These are phyloP conservation scores for Zoanthus gigantus DNA, from an alignment of 92 coral and sea anemone species.

Conservation along the genomic window DNA sequence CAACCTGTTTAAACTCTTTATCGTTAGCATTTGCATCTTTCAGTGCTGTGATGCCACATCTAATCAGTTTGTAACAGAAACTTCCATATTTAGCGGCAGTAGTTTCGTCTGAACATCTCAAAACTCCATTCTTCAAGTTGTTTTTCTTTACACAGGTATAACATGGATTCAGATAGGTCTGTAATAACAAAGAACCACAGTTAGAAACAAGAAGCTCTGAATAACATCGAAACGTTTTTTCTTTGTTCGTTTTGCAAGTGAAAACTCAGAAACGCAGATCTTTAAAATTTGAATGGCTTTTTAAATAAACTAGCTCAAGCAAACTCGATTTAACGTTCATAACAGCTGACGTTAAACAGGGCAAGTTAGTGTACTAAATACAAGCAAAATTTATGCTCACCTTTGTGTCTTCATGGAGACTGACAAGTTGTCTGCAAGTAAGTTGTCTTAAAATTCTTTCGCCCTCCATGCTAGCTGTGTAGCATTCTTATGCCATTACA, in stretches of 20 bases:
- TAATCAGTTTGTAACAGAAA: conserved; percentile 77
- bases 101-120: conserved; percentile 69
- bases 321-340: not conserved
- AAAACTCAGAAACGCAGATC: not conserved
- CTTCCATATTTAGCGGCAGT: conserved; percentile 72
- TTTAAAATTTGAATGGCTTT: not conserved
- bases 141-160: conserved; percentile 65
- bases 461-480: conserved; percentile 71
- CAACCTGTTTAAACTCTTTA: conserved; percentile 55
- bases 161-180: conserved; percentile 77
- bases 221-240: not conserved
- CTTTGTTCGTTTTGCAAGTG: not conserved
- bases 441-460: conserved; percentile 84
- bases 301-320: not conserved
- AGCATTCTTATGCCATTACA: not conserved
- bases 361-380: not conserved
- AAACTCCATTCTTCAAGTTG: conserved; percentile 61
- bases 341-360: not conserved
- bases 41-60: conserved; percentile 83
- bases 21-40: conserved; percentile 65
- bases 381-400: conserved; percentile 36
- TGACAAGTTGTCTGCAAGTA: conserved; percentile 60
- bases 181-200: not conserved
- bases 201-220: not conserved
- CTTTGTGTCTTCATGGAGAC: conserved; percentile 86